Evolutionary conservation across 2,797 vertebrate genomes (phyloP).

Genomic region (Geotrypetes seraphini): DNA sequence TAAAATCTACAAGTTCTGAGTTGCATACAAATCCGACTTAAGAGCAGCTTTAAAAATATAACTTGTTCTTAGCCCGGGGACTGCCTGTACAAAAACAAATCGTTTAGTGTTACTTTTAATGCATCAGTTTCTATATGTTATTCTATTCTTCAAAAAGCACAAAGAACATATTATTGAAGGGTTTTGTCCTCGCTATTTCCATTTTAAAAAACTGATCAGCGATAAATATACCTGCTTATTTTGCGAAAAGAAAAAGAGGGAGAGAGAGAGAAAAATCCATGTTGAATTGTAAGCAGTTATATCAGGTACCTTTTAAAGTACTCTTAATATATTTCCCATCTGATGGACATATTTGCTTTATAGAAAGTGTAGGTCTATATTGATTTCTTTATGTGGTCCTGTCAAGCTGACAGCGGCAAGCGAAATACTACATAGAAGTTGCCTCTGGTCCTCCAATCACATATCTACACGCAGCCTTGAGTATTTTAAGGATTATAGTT

Average conservation of each 20-base stretch:
- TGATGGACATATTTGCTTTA: slow-evolving; percentile 20
- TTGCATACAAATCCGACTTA: too few species aligned
- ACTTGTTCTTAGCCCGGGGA: too few species aligned
- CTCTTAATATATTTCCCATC: slow-evolving; percentile 19
- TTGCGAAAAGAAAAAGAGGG: too few species aligned
- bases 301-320: slow-evolving; percentile 16
- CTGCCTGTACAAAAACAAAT: too few species aligned
- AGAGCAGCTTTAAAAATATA: too few species aligned
- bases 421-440: slow-evolving; percentile 10
- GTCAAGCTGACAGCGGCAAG: slow-evolving; percentile 20
- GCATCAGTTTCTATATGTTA: too few species aligned
- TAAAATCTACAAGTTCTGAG: too few species aligned
- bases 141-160: too few species aligned
- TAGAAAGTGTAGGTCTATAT: slow-evolving; percentile 14
- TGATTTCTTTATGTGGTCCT: slow-evolving; percentile 6
- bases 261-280: slow-evolving; percentile 10
- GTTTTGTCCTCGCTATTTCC: too few species aligned
- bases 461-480: slow-evolving; percentile 11
- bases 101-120: too few species aligned
- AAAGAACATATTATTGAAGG: too few species aligned
- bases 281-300: slow-evolving; percentile 3
- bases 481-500: slow-evolving; percentile 31
- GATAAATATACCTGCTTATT: slow-evolving; percentile 7
- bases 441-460: slow-evolving; percentile 10
- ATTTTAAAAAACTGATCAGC: not conserved